A percentile compares a stretch with the other conserved stretches of the same genome.
These are phyloP conservation scores for Orestias chungarensis DNA, from an alignment of 2,797 vertebrate genomes.

Conservation along the genomic window DNA sequence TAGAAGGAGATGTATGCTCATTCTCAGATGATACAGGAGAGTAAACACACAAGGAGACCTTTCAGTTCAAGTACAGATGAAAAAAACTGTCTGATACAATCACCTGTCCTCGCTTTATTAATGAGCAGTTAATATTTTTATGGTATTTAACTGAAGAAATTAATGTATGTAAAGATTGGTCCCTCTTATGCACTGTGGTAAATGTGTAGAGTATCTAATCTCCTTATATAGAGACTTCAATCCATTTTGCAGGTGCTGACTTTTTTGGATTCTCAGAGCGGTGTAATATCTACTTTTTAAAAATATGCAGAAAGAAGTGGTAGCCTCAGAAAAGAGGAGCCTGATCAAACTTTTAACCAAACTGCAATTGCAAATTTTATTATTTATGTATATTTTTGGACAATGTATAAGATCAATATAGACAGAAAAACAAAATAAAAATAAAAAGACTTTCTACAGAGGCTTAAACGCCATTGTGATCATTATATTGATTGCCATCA, in stretches of 20 bases:
- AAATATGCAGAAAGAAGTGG: neutral
- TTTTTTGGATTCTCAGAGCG: neutral
- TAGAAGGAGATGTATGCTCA: constrained; percentile 2
- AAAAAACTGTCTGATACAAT: neutral
- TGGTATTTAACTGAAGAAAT: neutral
- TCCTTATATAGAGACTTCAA: neutral
- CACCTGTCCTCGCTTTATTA: neutral
- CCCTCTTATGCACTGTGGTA: neutral
- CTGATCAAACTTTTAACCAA: no score
- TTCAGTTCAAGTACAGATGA: neutral
- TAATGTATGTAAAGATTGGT: neutral
- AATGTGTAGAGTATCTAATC: neutral
- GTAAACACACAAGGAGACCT: neutral
- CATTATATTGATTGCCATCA: neutral
- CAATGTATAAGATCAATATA: no score
- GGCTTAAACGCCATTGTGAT: no score
- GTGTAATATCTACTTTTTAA: neutral
- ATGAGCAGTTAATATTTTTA: neutral
- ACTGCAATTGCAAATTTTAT: no score
- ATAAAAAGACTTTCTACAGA: no score
- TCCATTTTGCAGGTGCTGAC: neutral
- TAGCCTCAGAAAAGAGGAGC: neutral
- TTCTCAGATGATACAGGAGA: constrained; percentile 1
- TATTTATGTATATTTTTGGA: no score
- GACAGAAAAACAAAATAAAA: no score